Conservation (phyloP, 1,140 invertebrate genomes). For the Orchesella cincta region DNA sequence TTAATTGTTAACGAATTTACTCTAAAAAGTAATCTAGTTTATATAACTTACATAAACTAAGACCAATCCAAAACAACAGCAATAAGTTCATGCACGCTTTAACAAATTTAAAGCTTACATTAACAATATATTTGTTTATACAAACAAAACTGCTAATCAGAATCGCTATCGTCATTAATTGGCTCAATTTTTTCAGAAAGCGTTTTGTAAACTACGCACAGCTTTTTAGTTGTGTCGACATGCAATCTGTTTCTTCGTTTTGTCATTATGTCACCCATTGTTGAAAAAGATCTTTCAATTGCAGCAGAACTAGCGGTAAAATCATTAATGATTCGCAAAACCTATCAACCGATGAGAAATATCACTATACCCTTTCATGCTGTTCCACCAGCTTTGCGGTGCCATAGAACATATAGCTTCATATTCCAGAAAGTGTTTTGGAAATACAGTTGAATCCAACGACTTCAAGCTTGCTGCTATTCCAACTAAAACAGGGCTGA, state of each 20-base stretch:
- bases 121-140: too few relatives aligned
- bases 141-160: too few relatives aligned
- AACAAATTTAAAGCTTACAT: too few relatives aligned
- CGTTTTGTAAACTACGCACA: neutral
- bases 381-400: neutral
- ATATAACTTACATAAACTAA: too few relatives aligned
- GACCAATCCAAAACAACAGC: too few relatives aligned
- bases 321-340: neutral
- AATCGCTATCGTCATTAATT: too few relatives aligned
- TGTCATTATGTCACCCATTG: neutral
- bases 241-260: conserved; percentile 4
- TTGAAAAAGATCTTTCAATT: neutral
- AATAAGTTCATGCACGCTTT: too few relatives aligned
- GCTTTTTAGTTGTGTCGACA: conserved; percentile 7
- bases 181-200: neutral
- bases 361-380: neutral
- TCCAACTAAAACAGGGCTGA: neutral
- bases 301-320: neutral
- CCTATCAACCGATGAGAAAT: neutral
- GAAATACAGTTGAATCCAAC: neutral
- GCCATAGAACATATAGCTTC: neutral
- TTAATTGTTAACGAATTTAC: too few relatives aligned
- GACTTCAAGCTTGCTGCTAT: neutral
- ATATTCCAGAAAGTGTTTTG: neutral
- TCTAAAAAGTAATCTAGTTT: too few relatives aligned